These are phyloP conservation scores for Bombus difficillimus DNA, from an alignment of 1,140 invertebrate genomes.

Conservation along the genomic window DNA sequence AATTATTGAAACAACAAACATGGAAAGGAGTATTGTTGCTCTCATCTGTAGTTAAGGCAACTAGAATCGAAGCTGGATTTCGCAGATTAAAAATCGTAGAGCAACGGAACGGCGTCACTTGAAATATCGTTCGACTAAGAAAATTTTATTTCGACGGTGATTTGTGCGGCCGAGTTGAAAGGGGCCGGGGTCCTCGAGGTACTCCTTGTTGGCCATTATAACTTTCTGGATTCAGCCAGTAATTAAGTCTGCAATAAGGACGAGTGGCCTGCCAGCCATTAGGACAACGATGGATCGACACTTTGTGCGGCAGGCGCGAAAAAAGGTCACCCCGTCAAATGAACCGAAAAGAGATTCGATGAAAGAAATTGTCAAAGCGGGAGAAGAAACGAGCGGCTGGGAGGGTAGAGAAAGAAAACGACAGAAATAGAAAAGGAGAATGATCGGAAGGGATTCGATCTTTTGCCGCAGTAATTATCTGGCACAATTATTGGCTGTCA, in stretches of 20 bases:
- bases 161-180: conserved; percentile 65
- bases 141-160: conserved; percentile 70
- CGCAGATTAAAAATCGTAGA: conserved; percentile 18
- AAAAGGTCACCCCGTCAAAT: conserved; percentile 80
- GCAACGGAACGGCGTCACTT: conserved; percentile 28
- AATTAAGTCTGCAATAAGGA: conserved; percentile 83
- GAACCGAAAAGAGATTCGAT: conserved; percentile 80
- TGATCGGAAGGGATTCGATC: conserved; percentile 53
- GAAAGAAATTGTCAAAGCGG: conserved; percentile 81
- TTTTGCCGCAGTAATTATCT: conserved; percentile 77
- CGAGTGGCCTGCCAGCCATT: conserved; percentile 80
- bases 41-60: neutral
- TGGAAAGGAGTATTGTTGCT: neutral
- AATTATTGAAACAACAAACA: neutral
- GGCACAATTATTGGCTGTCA: conserved; percentile 76
- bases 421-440: conserved; percentile 4
- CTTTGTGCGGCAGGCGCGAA: conserved; percentile 78
- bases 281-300: conserved; percentile 81
- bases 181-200: conserved; percentile 47
- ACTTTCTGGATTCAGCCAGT: conserved; percentile 82
- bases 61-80: neutral
- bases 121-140: conserved; percentile 62
- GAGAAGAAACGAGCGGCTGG: conserved; percentile 36
- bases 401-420: neutral
- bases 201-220: conserved; percentile 81